Evolutionary conservation across 2,888 invertebrate species (phyloP).

Genomic region (Erynnis tages): DNA sequence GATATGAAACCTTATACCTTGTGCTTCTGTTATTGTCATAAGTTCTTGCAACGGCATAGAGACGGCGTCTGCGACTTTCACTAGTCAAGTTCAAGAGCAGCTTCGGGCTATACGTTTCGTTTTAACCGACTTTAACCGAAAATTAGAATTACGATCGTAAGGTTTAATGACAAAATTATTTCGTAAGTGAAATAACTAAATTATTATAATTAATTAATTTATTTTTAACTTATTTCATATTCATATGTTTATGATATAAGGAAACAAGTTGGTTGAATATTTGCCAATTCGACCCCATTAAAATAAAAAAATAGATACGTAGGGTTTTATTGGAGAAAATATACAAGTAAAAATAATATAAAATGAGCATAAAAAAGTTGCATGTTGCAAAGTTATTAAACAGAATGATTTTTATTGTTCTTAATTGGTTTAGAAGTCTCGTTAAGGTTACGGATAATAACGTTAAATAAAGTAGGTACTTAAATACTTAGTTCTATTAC

Average conservation of each 20-base stretch:
- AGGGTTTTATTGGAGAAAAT: too few relatives aligned
- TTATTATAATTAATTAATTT: too few relatives aligned
- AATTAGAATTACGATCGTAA: not conserved
- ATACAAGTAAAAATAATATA: not conserved
- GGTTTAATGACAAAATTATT: too few relatives aligned
- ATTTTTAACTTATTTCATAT: too few relatives aligned
- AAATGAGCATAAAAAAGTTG: constrained; percentile 3
- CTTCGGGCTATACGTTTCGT: constrained; percentile 5
- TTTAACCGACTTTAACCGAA: not conserved
- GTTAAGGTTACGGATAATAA: constrained; percentile 4
- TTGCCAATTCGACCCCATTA: too few relatives aligned
- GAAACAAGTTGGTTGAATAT: too few relatives aligned
- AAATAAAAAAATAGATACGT: too few relatives aligned
- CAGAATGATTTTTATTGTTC: constrained; percentile 2
- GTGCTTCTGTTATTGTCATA: not conserved
- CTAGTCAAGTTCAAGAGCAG: constrained; percentile 32
- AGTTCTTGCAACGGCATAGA: constrained; percentile 17
- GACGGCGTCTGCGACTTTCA: constrained; percentile 35
- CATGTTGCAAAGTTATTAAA: not conserved
- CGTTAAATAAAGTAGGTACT: not conserved
- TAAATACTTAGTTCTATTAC: not conserved
- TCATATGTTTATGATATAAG: too few relatives aligned
- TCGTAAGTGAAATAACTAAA: too few relatives aligned
- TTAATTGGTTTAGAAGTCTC: constrained; percentile 2
- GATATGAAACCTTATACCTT: not conserved